Base-by-base conservation (phyloP, 2,888 invertebrate genomes). In the Pterobdella sp. region DNA sequence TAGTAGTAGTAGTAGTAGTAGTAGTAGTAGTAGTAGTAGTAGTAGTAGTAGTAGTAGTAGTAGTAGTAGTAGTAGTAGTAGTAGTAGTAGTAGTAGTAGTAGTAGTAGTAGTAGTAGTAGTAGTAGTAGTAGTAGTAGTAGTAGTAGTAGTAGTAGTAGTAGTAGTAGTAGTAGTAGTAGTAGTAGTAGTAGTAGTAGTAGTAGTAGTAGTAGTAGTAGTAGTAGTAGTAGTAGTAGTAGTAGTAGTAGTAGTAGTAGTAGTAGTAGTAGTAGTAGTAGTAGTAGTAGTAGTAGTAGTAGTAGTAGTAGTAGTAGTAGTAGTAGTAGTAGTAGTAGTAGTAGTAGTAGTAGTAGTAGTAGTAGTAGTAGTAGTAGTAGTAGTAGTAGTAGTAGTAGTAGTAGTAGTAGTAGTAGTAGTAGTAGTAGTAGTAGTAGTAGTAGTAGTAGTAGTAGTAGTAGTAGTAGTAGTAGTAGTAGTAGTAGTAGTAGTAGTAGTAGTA, bases 1-100 rank as follows among this genome's bases (percentile, higher is more conserved):
- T 63, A 63, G 7, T 63, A 63, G 7, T 63, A 63, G 14, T 67
- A 67, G 14, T 67, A 67, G 14, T 67, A 67, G 7, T 63, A 63
- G 7, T 63, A 63, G 7, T 63, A 63, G 7, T 63, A 63, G 7
- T 63, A 14, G 7, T 63, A 42, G 7, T 42, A 10, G 7, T 42
- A 42, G n/a, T n/a, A 56, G 4, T 68, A 68, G 35, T 35, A 68
- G 14, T 22, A 34, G 35, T 35, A 34, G 35, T 22, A 34, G 35
- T 29, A 68, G 35, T 29, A 68, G 35, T 29, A 68, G 10, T 7
- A 68, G 35, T 35, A 34, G 3, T 56, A 18, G 3, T 56, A 18
- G 3, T 18, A 56, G 4, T 56, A 56, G 18, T 56, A 18, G 18
- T 56, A 56, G 3, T 56, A 7, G 3, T 56, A 7, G 4, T 56